phyloP scores from a whole-genome alignment of 2,113 vertebrate species.

The Ardeotis arabs region DNA sequence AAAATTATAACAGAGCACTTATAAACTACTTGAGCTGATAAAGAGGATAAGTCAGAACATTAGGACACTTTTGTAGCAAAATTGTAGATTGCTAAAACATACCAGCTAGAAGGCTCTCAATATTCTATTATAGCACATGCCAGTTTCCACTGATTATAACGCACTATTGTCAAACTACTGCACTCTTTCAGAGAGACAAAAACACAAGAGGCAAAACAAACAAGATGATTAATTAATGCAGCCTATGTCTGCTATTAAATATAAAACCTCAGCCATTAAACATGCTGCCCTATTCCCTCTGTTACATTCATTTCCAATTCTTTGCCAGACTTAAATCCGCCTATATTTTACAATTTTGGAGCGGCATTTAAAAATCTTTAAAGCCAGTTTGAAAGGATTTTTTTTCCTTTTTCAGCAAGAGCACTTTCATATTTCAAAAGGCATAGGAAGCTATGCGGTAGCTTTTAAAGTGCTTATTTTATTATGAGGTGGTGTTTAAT shows the following conservation, averaged over 20 bases:
- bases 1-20: slow-evolving; percentile 11
- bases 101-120: slow-evolving; percentile 19
- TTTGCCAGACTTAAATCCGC: neutral
- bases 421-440: slow-evolving; percentile 27
- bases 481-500: slow-evolving; percentile 34
- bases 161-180: slow-evolving; percentile 4
- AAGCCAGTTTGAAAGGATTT: neutral
- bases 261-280: slow-evolving; percentile 6
- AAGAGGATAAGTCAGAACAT: slow-evolving; percentile 15
- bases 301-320: slow-evolving; percentile 9
- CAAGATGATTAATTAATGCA: neutral
- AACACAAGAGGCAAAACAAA: slow-evolving; percentile 22
- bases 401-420: neutral
- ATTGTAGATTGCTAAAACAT: neutral
- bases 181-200: neutral
- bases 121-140: neutral
- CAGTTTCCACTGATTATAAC: slow-evolving; percentile 13
- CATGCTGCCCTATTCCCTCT: neutral
- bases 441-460: slow-evolving; percentile 14
- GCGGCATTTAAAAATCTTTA: neutral
- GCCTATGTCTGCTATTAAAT: neutral
- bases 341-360: neutral
- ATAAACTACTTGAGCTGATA: slow-evolving; percentile 14
- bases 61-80: neutral
- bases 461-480: slow-evolving; percentile 65